A percentile compares a stretch with the other conserved stretches of the same genome.
phyloP scores from a whole-genome alignment of 2,888 invertebrate genomes.

The Drosophila sordidapex region DNA sequence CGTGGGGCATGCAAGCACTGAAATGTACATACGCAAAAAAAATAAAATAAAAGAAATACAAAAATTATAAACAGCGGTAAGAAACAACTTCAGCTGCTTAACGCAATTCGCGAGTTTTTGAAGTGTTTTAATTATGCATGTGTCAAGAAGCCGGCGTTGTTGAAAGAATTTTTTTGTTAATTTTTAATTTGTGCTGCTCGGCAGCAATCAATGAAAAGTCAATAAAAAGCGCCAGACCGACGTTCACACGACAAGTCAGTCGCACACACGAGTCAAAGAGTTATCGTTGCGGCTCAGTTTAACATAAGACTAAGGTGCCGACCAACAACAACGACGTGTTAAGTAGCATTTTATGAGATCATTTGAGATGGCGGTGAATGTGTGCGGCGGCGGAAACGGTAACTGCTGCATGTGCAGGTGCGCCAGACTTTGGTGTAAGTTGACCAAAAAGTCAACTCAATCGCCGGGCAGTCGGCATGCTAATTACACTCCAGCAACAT shows the following conservation, averaged over 20 bases:
- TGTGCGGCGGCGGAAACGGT: constrained; percentile 39
- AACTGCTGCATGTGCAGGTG: constrained; percentile 60
- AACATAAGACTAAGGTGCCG: constrained; percentile 39
- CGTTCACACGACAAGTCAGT: constrained; percentile 40
- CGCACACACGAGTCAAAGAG: constrained; percentile 65
- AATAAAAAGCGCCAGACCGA: constrained; percentile 61
- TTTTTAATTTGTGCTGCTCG: constrained; percentile 37
- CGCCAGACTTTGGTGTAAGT: constrained; percentile 43
- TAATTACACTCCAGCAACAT: constrained; percentile 71
- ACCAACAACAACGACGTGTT: constrained; percentile 55
- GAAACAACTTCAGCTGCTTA: constrained; percentile 50
- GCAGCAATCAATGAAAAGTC: constrained; percentile 74
- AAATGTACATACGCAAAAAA: constrained; percentile 30
- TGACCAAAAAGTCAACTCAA: constrained; percentile 19
- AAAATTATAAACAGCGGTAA: constrained; percentile 5
- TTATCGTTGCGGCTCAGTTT: constrained; percentile 56
- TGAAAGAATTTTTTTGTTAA: constrained; percentile 59
- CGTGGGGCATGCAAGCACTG: constrained; percentile 8
- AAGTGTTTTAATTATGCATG: constrained; percentile 66
- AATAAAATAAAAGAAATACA: neutral
- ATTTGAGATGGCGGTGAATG: constrained; percentile 55
- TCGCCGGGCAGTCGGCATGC: constrained; percentile 57
- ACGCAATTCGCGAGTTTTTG: constrained; percentile 53
- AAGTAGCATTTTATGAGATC: constrained; percentile 76
- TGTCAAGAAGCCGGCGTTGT: constrained; percentile 57